A percentile compares a stretch with the other conserved stretches of the same genome.
phyloP scores from a whole-genome alignment of 2,797 vertebrate genomes.

The Bradypodion pumilum region DNA sequence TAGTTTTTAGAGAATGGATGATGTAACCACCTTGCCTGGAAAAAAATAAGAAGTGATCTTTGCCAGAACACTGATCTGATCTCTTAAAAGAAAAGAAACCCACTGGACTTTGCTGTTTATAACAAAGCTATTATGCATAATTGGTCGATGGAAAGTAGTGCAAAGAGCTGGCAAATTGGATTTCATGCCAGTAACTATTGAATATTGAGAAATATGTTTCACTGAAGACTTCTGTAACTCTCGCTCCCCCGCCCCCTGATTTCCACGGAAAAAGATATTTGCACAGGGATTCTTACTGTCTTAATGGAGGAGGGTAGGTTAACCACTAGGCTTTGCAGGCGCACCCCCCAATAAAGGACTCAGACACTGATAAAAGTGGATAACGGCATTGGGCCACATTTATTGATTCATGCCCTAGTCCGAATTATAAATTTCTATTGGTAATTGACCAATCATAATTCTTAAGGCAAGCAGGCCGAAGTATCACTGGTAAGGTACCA shows the following conservation, averaged over 20 bases:
- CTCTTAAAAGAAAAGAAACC: background rate
- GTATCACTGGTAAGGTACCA: too few relatives aligned
- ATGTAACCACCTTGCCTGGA: background rate
- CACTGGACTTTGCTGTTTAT: background rate
- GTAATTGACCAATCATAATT: too few relatives aligned
- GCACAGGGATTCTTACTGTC: background rate
- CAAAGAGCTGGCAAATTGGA: slow-evolving; percentile 21
- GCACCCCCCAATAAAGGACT: too few relatives aligned
- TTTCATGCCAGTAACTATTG: slow-evolving; percentile 8
- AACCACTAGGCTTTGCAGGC: too few relatives aligned
- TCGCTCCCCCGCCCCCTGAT: background rate
- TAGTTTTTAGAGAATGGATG: background rate
- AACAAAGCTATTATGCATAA: background rate
- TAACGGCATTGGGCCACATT: too few relatives aligned
- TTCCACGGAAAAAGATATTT: background rate
- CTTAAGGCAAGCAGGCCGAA: too few relatives aligned
- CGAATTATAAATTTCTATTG: too few relatives aligned
- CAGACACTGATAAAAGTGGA: too few relatives aligned
- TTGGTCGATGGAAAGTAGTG: slow-evolving; percentile 7
- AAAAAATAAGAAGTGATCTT: background rate
- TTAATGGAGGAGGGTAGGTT: too few relatives aligned
- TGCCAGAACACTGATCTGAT: background rate
- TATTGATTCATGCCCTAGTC: too few relatives aligned
- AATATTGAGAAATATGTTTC: background rate
- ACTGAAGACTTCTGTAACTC: background rate